phyloP scores from a whole-genome alignment of 2,113 vertebrate genomes.

The Murina feae region DNA sequence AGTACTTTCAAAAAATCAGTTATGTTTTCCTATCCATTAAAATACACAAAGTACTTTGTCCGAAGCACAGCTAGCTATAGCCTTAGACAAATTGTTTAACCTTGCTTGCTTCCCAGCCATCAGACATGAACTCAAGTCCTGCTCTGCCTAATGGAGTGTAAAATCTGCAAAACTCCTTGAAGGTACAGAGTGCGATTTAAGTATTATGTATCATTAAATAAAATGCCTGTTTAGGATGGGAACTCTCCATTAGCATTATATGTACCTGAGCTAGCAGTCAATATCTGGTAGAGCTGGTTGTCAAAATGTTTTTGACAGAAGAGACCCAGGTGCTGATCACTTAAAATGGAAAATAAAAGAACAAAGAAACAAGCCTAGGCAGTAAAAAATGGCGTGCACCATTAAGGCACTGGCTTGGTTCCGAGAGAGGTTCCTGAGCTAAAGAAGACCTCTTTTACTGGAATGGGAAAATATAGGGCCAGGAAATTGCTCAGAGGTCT shows the following conservation, averaged over 20 bases:
- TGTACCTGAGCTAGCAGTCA: not conserved
- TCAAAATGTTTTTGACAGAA: constrained; percentile 27
- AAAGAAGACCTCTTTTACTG: constrained; percentile 67
- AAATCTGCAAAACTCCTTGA: constrained; percentile 44
- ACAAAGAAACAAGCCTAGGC: constrained; percentile 20
- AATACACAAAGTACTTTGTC: constrained; percentile 16
- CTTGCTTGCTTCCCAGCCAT: not conserved
- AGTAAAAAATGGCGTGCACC: not conserved
- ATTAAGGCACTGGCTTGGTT: not conserved
- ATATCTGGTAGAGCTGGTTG: not conserved
- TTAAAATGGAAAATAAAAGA: constrained; percentile 49
- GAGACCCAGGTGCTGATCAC: not conserved
- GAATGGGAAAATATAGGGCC: constrained; percentile 63
- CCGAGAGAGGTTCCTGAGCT: constrained; percentile 45
- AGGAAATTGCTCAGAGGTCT: constrained; percentile 71
- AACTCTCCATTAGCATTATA: not conserved
- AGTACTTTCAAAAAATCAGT: not conserved
- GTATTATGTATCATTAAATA: constrained; percentile 30
- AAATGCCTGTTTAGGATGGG: constrained; percentile 13
- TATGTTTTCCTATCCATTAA: not conserved
- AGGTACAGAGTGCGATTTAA: constrained; percentile 10
- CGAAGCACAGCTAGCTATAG: not conserved
- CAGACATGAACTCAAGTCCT: not conserved
- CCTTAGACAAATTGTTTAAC: constrained; percentile 7
- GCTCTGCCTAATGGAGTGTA: not conserved